These are phyloP conservation scores for Pocillopora grandis DNA, from an alignment of 92 coral and sea anemone species.

Conservation along the genomic window DNA sequence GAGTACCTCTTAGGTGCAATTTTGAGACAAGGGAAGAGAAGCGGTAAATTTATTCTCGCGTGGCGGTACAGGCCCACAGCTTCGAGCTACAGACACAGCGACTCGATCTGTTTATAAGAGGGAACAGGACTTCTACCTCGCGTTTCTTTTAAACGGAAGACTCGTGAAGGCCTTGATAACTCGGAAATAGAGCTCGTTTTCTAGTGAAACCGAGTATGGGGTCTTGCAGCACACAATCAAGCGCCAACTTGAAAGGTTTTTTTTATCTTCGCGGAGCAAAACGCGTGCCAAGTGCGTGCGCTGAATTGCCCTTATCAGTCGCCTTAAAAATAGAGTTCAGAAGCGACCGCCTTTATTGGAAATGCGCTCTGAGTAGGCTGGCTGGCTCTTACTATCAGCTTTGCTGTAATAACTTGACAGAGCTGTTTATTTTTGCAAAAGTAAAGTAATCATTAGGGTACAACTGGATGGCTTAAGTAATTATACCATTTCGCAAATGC, in stretches of 20 bases:
- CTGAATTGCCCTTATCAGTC: slow-evolving; percentile 70
- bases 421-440: slow-evolving; percentile 26
- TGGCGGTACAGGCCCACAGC: background rate
- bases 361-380: slow-evolving; percentile 60
- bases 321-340: slow-evolving; percentile 64
- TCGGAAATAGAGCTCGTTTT: slow-evolving; percentile 50
- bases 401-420: slow-evolving; percentile 35
- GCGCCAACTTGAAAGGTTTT: slow-evolving; percentile 56
- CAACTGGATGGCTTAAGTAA: background rate
- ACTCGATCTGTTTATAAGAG: slow-evolving; percentile 16
- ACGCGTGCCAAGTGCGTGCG: slow-evolving; percentile 43
- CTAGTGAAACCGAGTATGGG: slow-evolving; percentile 16
- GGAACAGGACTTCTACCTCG: slow-evolving; percentile 12
- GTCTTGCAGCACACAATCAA: slow-evolving; percentile 52
- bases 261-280: slow-evolving; percentile 55
- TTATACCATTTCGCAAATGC: background rate
- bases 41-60: background rate
- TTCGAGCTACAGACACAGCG: slow-evolving; percentile 27
- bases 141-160: slow-evolving; percentile 24
- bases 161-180: slow-evolving; percentile 46
- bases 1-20: slow-evolving; percentile 19
- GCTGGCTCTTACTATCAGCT: slow-evolving; percentile 61
- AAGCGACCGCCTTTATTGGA: slow-evolving; percentile 75
- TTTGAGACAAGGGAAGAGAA: slow-evolving; percentile 24
- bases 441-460: background rate